Percentiles rank a stretch among this genome's conserved stretches.
phyloP scores from a whole-genome alignment of 2,797 vertebrate species.

The Hoplostethus mediterraneus region DNA sequence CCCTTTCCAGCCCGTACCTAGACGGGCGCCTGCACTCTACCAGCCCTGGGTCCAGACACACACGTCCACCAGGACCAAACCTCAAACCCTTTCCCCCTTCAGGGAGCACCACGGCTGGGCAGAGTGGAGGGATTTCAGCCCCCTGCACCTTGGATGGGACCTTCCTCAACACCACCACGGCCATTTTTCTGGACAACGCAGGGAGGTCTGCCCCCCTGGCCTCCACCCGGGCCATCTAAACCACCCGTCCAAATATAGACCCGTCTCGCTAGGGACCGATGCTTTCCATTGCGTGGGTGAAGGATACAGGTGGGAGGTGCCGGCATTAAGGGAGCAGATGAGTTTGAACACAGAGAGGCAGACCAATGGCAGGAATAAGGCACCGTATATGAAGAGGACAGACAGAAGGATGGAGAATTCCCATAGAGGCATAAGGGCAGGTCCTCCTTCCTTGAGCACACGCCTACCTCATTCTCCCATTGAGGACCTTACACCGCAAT shows the following conservation, averaged over 20 bases:
- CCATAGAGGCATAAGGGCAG: slow-evolving; percentile 36
- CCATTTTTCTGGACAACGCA: slow-evolving; percentile 30
- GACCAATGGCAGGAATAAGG: slow-evolving; percentile 51
- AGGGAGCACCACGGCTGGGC: slow-evolving; percentile 67
- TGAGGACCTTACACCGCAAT: slow-evolving; percentile 22
- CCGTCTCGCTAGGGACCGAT: slow-evolving; percentile 34
- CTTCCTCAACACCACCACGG: slow-evolving; percentile 43
- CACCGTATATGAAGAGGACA: slow-evolving; percentile 55
- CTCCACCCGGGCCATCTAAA: slow-evolving; percentile 39
- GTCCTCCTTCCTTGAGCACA: slow-evolving; percentile 23
- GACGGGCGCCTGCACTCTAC: slow-evolving; percentile 63
- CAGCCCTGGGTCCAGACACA: slow-evolving; percentile 75
- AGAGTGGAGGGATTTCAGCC: slow-evolving; percentile 62
- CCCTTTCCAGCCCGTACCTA: slow-evolving; percentile 65
- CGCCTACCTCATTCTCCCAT: slow-evolving; percentile 44
- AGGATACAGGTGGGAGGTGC: slow-evolving; percentile 57
- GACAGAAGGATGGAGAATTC: slow-evolving; percentile 43
- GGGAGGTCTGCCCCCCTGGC: neutral
- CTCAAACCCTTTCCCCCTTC: slow-evolving; percentile 62
- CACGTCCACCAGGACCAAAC: slow-evolving; percentile 49
- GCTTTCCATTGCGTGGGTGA: slow-evolving; percentile 31
- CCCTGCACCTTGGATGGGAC: slow-evolving; percentile 60
- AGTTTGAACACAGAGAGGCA: slow-evolving; percentile 30
- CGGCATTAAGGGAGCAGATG: slow-evolving; percentile 40
- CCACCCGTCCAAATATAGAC: slow-evolving; percentile 44